A percentile compares a stretch with the other conserved stretches of the same genome.
Conservation (phyloP, 2,113 vertebrate genomes). For the Patagioenas fasciata region DNA sequence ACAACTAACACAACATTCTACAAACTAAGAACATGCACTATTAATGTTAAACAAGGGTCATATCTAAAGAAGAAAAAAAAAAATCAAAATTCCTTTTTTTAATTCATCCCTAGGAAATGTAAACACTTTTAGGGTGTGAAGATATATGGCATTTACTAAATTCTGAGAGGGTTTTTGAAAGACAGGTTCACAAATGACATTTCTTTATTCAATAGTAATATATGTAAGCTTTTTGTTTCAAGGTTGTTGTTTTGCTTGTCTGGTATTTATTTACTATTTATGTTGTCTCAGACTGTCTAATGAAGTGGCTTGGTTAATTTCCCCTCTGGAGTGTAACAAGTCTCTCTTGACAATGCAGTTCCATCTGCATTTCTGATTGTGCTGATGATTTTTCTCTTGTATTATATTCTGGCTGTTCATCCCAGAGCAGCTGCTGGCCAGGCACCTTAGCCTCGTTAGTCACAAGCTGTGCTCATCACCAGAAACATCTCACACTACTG, state of each 20-base stretch:
- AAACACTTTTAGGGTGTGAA: background rate
- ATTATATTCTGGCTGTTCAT: background rate
- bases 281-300: background rate
- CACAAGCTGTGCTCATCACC: background rate
- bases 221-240: background rate
- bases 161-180: background rate
- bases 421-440: background rate
- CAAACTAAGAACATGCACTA: background rate
- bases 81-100: background rate
- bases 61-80: background rate
- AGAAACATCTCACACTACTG: background rate
- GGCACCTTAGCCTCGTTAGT: background rate
- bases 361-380: background rate
- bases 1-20: background rate
- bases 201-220: background rate
- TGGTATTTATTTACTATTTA: background rate
- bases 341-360: background rate
- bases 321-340: background rate
- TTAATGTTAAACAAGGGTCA: background rate
- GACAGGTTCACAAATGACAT: background rate
- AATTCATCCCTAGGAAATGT: background rate
- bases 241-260: background rate
- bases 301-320: background rate
- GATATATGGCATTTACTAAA: background rate
- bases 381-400: background rate